phyloP scores from a whole-genome alignment of 2,113 vertebrate species.

The Tretioscincus oriximinensis region DNA sequence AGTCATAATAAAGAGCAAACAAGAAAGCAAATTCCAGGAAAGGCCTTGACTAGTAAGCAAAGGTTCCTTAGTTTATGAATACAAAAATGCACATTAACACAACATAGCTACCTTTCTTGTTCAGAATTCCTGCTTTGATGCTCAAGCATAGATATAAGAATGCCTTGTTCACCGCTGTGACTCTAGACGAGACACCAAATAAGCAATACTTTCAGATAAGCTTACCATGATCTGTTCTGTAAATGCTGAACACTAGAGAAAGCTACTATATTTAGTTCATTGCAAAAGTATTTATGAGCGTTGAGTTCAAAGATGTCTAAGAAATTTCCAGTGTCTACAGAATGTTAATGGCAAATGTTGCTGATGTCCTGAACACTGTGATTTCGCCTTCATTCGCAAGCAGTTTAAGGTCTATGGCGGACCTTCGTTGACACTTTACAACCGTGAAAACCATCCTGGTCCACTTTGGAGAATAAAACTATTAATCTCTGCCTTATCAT shows the following conservation, averaged over 20 bases:
- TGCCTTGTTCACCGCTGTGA: not conserved
- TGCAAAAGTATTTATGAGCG: not conserved
- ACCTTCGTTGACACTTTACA: not conserved
- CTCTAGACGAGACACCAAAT: not conserved
- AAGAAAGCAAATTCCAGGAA: not conserved
- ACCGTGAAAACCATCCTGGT: not conserved
- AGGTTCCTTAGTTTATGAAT: accelerated
- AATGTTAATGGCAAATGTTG: not conserved
- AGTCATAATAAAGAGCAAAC: not conserved
- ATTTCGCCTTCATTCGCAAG: not conserved
- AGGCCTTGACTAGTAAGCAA: not conserved
- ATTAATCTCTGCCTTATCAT: not conserved
- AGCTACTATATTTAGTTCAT: not conserved
- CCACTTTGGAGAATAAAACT: not conserved
- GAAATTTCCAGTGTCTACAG: not conserved
- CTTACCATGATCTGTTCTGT: not conserved
- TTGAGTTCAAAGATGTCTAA: not conserved
- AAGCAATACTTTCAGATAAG: not conserved
- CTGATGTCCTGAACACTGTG: not conserved
- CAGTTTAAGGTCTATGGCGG: not conserved
- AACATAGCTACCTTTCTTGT: not conserved
- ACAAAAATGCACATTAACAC: not conserved
- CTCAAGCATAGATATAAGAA: not conserved
- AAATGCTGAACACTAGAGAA: not conserved
- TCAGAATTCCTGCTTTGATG: accelerated